phyloP scores from a whole-genome alignment of 2,888 invertebrate genomes.

The Drosophila formosana region DNA sequence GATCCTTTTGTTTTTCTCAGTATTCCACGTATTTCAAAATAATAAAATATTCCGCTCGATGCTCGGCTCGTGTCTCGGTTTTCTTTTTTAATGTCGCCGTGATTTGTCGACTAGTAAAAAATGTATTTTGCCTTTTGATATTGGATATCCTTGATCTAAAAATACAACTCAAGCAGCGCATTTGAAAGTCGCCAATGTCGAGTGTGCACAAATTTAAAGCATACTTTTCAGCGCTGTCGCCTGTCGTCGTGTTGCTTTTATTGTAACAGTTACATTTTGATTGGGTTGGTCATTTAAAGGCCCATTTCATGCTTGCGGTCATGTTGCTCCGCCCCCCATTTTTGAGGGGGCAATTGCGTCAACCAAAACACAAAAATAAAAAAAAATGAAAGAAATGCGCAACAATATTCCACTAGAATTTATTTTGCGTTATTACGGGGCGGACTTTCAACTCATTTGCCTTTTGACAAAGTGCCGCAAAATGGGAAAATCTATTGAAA shows the following conservation, averaged over 20 bases:
- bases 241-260: conserved; percentile 32
- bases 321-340: not conserved
- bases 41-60: not conserved
- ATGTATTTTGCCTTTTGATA: not conserved
- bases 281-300: conserved; percentile 64
- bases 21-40: not conserved
- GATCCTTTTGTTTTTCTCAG: not conserved
- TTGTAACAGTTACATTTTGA: conserved; percentile 59
- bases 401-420: conserved; percentile 57
- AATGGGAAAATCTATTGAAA: conserved; percentile 46
- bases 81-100: conserved; percentile 7
- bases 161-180: conserved; percentile 7
- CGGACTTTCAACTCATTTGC: conserved; percentile 53
- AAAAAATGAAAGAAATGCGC: not conserved
- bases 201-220: conserved; percentile 36
- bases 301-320: conserved; percentile 45
- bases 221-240: conserved; percentile 38
- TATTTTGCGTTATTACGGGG: conserved; percentile 67
- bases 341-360: no score
- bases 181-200: not conserved
- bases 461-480: conserved; percentile 2
- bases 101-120: not conserved
- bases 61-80: not conserved
- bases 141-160: not conserved
- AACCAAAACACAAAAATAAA: no score